Base-by-base conservation (phyloP, 2,888 invertebrate species). In the Drosophila maculinotata region DNA sequence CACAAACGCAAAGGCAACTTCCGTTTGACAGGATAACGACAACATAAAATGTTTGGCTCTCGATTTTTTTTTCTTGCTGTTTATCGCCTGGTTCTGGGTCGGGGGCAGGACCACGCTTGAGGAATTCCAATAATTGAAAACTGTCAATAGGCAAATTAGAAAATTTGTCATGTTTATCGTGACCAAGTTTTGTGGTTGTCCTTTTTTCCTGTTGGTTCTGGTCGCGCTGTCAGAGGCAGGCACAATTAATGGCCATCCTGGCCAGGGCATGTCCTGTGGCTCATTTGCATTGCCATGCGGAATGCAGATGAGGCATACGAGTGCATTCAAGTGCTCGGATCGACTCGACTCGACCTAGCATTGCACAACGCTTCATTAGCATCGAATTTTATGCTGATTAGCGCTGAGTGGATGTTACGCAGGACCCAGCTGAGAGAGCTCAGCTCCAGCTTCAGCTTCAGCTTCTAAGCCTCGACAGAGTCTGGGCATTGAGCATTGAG, bases 371-470 rank as follows among this genome's bases (percentile, higher is more conserved):
- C 81, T 86, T 79, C 84, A 85, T 85, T 85, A 84, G 62, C 81
- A 47, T 26, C 64, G 65, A 80, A 76, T 86, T 88, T 85, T 86
- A 80, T 84, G 80, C 86, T 80, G 87, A 86, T 88, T 88, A 83
- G 60, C 63, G 47, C 52, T 41, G 48, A 58, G 64, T 63, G 73
- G 31, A 53, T 17, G 23, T 17, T 42, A 10, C 33, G 20, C 17
- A 45, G 65, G 33, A 47, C 36, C 20, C 38, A 41, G 48, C 41
- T 38, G 26, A 47, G 57, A 17, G 36, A 20, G 36, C 31, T 49
- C 44, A 23, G 54, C 45, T 41, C 38, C 35, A 20, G 20, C 20
- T 20, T n/a, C n/a, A n/a, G n/a, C 20, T 20, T 4, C 9, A 28
- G 25, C 20, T 26, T 28, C 35, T 15, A 17, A 23, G 38, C 12